Evolutionary conservation across 2,888 invertebrate genomes (phyloP).

Genomic region (Trissoscelio sp.): DNA sequence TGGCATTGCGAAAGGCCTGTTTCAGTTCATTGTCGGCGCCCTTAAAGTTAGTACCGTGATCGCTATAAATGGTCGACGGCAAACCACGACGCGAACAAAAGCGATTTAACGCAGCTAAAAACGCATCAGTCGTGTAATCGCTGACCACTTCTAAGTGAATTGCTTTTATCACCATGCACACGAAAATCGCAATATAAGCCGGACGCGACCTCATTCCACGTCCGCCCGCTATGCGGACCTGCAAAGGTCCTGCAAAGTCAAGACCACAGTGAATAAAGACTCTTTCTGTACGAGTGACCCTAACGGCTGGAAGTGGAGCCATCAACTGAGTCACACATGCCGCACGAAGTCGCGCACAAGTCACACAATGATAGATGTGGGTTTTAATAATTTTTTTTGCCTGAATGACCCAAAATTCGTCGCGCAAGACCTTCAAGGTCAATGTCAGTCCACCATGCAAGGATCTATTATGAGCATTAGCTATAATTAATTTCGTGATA

Average conservation of each 20-base stretch:
- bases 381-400: not conserved
- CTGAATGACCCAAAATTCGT: not conserved
- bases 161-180: not conserved
- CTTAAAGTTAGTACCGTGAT: not conserved
- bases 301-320: not conserved
- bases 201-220: not conserved
- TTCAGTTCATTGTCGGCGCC: not conserved
- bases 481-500: not conserved
- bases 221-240: not conserved
- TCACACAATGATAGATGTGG: not conserved
- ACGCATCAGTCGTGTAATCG: not conserved
- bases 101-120: not conserved
- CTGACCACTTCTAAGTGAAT: not conserved
- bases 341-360: not conserved
- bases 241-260: constrained; percentile 1
- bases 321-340: not conserved
- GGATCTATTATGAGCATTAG: not conserved
- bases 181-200: not conserved
- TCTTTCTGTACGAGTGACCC: not conserved
- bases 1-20: not conserved
- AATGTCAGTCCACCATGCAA: not conserved
- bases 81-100: not conserved
- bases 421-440: not conserved
- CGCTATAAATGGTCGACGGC: not conserved
- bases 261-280: not conserved